Evolutionary conservation across 2,113 vertebrate genomes (phyloP).

Genomic region (Trematocara marginatum): DNA sequence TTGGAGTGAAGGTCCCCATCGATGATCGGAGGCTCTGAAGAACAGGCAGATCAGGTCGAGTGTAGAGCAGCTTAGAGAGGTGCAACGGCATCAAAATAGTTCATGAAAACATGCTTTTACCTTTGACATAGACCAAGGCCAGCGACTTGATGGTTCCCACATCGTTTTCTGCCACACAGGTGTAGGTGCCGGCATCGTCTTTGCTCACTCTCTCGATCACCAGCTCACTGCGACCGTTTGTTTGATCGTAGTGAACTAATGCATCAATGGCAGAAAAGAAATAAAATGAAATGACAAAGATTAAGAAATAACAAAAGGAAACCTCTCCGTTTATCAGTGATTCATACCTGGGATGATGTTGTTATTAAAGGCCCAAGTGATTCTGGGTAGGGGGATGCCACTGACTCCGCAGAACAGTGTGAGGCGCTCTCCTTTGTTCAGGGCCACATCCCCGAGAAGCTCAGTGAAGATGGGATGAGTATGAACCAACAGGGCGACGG

Average conservation of each 20-base stretch:
- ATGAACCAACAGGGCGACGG: conserved; percentile 74
- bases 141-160: conserved; percentile 87
- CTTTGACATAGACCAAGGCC: conserved; percentile 91
- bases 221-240: conserved; percentile 84
- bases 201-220: conserved; percentile 86
- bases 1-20: conserved; percentile 84
- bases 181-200: conserved; percentile 87
- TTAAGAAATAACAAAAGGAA: not conserved
- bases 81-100: not conserved
- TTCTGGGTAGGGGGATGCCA: conserved; percentile 82
- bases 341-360: conserved; percentile 86
- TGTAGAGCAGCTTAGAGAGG: not conserved
- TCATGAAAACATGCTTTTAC: conserved; percentile 51
- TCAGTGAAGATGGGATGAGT: conserved; percentile 85
- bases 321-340: not conserved
- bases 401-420: conserved; percentile 79
- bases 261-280: not conserved
- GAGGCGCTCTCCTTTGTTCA: conserved; percentile 90
- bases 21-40: conserved; percentile 90
- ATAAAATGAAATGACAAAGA: not conserved
- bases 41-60: not conserved
- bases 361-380: conserved; percentile 93
- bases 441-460: conserved; percentile 80
- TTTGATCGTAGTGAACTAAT: conserved; percentile 77
- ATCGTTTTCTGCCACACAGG: conserved; percentile 86